Evolutionary conservation across 2,888 invertebrate genomes (phyloP).

Genomic region (Epinotia bilunana): DNA sequence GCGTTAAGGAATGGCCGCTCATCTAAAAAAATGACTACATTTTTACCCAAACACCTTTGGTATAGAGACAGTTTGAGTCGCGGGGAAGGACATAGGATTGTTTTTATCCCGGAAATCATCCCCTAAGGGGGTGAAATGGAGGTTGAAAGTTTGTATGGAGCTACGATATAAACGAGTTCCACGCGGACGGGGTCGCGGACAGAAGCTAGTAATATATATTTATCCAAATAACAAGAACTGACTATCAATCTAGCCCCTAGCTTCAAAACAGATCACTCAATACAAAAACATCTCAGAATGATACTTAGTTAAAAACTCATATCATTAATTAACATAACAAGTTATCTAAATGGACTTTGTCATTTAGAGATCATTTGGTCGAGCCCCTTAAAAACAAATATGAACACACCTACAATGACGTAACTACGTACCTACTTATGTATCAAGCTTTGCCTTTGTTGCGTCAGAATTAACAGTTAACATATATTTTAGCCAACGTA

Average conservation of each 20-base stretch:
- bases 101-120: no score
- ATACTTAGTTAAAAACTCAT: slow-evolving; percentile 17
- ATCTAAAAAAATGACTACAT: no score
- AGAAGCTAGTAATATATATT: background rate
- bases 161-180: no score
- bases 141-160: no score
- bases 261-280: background rate
- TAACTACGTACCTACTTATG: background rate
- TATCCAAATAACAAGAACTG: slow-evolving; percentile 1
- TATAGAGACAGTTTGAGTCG: no score
- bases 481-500: no score
- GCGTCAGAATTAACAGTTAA: background rate
- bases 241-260: background rate
- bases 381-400: slow-evolving; percentile 42
- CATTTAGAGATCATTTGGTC: slow-evolving; percentile 35
- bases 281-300: background rate
- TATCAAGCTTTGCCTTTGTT: background rate
- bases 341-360: slow-evolving; percentile 42
- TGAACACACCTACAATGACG: slow-evolving; percentile 10
- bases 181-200: no score
- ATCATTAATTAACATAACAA: background rate
- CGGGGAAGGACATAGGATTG: no score
- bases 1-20: no score
- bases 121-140: no score
- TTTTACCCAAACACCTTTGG: no score